phyloP scores from a whole-genome alignment of 2,113 vertebrate genomes.

The Trogon surrucura region DNA sequence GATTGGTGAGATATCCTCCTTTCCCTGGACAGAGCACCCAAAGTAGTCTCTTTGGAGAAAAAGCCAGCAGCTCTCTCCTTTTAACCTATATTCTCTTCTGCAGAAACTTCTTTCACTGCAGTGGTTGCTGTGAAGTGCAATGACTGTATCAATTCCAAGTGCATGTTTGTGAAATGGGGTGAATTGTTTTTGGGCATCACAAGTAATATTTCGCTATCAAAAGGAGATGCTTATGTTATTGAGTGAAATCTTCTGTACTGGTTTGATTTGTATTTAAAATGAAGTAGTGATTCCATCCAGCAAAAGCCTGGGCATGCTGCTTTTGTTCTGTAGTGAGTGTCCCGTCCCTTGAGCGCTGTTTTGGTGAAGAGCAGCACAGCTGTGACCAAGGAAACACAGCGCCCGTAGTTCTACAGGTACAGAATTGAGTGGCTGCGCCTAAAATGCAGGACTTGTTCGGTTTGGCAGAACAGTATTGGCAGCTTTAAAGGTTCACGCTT shows the following conservation, averaged over 20 bases:
- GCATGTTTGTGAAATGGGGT: not conserved
- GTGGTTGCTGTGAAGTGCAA: not conserved
- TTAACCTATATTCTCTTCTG: not conserved
- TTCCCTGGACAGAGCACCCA: not conserved
- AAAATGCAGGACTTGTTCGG: not conserved
- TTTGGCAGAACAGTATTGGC: not conserved
- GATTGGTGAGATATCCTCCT: not conserved
- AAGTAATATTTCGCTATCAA: not conserved
- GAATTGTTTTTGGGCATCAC: not conserved
- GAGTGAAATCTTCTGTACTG: not conserved
- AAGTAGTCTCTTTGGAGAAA: not conserved
- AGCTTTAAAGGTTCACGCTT: not conserved
- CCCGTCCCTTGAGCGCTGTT: not conserved
- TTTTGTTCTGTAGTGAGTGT: not conserved
- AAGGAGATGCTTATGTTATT: not conserved
- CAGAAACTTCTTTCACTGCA: not conserved
- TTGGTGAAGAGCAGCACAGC: not conserved
- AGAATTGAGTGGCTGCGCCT: not conserved
- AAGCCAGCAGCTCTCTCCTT: not conserved
- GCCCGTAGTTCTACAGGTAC: not conserved
- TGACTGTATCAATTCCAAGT: not conserved
- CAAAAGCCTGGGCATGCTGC: not conserved
- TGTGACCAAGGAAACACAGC: not conserved
- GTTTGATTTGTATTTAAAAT: not conserved
- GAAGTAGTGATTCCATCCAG: not conserved